Evolutionary conservation across 2,888 invertebrate species (phyloP).

Genomic region (Nezara viridula): DNA sequence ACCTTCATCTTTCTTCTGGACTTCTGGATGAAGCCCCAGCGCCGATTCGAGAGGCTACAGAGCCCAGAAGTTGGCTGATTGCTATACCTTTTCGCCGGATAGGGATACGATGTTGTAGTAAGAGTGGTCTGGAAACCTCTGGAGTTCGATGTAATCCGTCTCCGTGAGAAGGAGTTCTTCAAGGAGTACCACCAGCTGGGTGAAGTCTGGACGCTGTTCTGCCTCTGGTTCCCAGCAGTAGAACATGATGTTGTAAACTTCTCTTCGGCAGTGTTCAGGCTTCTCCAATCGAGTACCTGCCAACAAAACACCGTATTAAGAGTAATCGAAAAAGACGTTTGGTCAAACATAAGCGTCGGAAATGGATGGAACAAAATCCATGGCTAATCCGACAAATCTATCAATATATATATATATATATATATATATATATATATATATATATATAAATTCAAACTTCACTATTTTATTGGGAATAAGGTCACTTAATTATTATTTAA

Average conservation of each 20-base stretch:
- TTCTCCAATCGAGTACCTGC: conserved; percentile 88
- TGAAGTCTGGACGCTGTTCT: conserved; percentile 85
- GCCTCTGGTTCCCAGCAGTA: conserved; percentile 94
- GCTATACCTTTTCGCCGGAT: conserved; percentile 84
- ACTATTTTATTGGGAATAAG: too few relatives aligned
- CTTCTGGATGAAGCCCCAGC: neutral
- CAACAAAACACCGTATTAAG: neutral
- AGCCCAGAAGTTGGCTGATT: conserved; percentile 24
- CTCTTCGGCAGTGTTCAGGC: conserved; percentile 92
- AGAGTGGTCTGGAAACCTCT: conserved; percentile 92
- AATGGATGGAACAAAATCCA: too few relatives aligned
- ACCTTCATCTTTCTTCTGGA: conserved; percentile 3
- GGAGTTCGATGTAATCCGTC: conserved; percentile 93
- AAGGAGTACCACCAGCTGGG: conserved; percentile 71
- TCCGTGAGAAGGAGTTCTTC: conserved; percentile 89
- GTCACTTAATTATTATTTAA: too few relatives aligned
- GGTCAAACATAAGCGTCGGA: too few relatives aligned
- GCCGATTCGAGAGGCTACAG: neutral
- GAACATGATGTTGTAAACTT: conserved; percentile 94
- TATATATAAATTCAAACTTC: too few relatives aligned
- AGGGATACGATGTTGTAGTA: conserved; percentile 89
- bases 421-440: too few relatives aligned
- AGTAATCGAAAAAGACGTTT: too few relatives aligned
- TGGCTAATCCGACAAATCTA: too few relatives aligned
- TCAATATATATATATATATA: too few relatives aligned